Conservation (phyloP, 2,113 vertebrate species). For the Stictonetta naevosa region DNA sequence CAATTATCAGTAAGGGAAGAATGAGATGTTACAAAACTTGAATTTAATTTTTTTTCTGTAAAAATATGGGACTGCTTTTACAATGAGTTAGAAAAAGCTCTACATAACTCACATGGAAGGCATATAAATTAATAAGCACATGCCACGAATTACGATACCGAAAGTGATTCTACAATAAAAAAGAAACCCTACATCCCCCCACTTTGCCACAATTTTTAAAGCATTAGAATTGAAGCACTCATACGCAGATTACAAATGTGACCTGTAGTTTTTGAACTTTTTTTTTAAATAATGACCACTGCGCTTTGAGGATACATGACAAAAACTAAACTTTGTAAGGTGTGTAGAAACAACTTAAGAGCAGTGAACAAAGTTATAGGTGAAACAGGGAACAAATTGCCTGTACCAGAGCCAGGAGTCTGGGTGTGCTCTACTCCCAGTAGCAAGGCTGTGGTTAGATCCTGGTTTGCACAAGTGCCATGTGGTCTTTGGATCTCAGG, state of each 20-base stretch:
- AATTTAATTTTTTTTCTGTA: not conserved
- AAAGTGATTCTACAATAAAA: not conserved
- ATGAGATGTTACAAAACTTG: not conserved
- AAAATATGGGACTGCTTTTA: not conserved
- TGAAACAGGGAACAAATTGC: not conserved
- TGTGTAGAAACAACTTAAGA: not conserved
- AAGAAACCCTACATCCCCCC: not conserved
- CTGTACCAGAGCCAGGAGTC: not conserved
- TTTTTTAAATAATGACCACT: not conserved
- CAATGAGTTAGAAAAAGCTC: not conserved
- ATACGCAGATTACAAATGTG: not conserved
- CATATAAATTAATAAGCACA: not conserved
- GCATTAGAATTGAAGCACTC: not conserved
- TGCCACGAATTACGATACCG: not conserved
- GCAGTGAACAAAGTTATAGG: accelerated
- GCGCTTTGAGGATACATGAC: accelerated
- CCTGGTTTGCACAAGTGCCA: not conserved
- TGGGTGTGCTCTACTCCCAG: not conserved
- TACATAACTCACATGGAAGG: not conserved
- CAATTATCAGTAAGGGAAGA: not conserved
- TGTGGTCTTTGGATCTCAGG: not conserved
- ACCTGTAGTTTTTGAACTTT: not conserved
- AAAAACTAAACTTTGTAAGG: not conserved
- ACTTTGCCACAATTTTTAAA: not conserved
- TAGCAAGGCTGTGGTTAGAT: not conserved